Evolutionary conservation across 2,113 vertebrate species (phyloP).

Genomic region (Psittacus erithacus): DNA sequence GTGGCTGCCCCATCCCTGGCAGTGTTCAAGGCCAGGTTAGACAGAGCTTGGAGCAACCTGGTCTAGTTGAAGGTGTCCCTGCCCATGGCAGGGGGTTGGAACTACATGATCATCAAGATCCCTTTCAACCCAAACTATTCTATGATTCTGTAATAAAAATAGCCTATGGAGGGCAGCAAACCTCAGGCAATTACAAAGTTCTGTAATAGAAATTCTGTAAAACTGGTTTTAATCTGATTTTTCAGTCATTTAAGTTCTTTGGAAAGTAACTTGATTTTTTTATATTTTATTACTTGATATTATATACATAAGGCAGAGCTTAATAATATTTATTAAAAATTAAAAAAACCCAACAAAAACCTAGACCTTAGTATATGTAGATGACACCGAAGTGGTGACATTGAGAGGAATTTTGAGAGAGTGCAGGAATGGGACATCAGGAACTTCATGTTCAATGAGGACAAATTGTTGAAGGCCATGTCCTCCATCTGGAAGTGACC

Average conservation of each 20-base stretch:
- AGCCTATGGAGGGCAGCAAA: conserved; percentile 67
- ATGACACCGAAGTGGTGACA: background rate
- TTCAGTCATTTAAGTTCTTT: background rate
- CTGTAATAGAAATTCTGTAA: background rate
- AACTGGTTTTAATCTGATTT: background rate
- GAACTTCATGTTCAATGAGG: rapidly evolving
- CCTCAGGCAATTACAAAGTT: background rate
- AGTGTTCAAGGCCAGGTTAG: background rate
- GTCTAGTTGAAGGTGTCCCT: background rate
- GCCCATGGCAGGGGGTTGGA: background rate
- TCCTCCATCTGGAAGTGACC: background rate
- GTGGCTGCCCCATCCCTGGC: background rate
- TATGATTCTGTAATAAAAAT: background rate
- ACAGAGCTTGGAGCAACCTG: background rate
- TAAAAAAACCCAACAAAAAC: background rate
- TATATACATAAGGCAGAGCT: background rate
- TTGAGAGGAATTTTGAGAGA: background rate
- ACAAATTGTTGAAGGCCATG: background rate
- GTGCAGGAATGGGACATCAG: background rate
- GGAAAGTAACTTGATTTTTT: background rate
- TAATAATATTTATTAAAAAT: background rate
- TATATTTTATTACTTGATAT: background rate
- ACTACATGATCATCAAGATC: background rate
- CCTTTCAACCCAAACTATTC: background rate
- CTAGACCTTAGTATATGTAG: background rate